Evolutionary conservation across 2,113 vertebrate species (phyloP).

Genomic region (Apaloderma vittatum): DNA sequence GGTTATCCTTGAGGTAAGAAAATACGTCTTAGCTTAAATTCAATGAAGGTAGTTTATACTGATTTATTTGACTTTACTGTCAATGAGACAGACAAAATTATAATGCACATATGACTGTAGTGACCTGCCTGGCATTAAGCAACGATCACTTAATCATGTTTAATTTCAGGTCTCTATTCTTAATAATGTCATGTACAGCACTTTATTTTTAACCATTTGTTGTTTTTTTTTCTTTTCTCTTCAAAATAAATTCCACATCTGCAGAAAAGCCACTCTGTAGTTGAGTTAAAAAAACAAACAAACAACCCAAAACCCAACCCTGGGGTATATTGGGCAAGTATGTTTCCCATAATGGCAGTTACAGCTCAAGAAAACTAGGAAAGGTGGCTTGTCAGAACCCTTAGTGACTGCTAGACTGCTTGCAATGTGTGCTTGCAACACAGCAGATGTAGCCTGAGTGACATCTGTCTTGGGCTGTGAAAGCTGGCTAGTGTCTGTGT

Average conservation of each 20-base stretch:
- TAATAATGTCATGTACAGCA: not conserved
- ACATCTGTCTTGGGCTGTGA: not conserved
- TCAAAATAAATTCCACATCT: not conserved
- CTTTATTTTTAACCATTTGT: not conserved
- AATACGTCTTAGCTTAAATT: not conserved
- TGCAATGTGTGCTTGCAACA: not conserved
- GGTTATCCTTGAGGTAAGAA: not conserved
- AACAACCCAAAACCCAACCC: too few species aligned
- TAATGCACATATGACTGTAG: not conserved
- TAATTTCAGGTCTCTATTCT: not conserved
- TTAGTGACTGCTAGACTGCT: accelerated
- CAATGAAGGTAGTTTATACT: not conserved
- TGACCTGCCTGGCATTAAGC: not conserved
- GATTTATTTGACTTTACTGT: not conserved
- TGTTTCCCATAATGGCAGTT: not conserved
- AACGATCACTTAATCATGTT: not conserved
- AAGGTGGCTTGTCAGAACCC: not conserved
- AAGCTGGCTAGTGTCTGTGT: not conserved
- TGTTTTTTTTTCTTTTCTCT: not conserved
- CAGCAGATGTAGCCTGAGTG: not conserved
- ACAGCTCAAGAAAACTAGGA: not conserved
- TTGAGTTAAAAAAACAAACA: not conserved
- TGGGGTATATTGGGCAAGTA: not conserved
- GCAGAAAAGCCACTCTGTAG: not conserved
- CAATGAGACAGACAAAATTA: not conserved